Evolutionary conservation across 2,888 invertebrate genomes (phyloP), one percentile per base, ranked within the genome.

Genomic region (Caenorhabditis sulstoni): DNA sequence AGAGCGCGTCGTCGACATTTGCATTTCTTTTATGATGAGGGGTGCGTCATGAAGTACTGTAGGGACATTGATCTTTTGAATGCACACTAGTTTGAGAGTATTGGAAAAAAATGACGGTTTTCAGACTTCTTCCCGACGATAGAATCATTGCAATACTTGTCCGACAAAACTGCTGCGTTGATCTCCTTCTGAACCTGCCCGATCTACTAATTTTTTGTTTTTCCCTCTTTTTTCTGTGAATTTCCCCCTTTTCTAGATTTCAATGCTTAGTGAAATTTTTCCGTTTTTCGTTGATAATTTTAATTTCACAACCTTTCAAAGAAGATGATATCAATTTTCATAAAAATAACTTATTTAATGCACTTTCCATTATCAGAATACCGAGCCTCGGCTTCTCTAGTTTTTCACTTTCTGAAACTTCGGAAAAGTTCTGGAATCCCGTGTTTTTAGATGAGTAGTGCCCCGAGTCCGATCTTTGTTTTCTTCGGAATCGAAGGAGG

Each of bases 401-500:
- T 20, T 29, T 7, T 29, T 29, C 4, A 29, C 7, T 29, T 29
- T 29, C 4, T 29, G n/a, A n/a, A n/a, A n/a, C n/a, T 29, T 7
- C 29, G 7, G 29, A 3, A 29, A 3, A 29, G 29, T 29, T 29
- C 29, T 29, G 29, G 41, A 41, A 41, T 14, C 11, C 12, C 11
- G 2, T 14, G 41, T 3, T 41, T 41, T 11, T 37, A 78, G 71
- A 73, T 79, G 73, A 16, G 18, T n/a, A 23, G 45, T 16, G 49
- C 71, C 8, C 71, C 77, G 14, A 37, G 58, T 41, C 79, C 79
- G 18, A 22, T 65, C 3, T 79, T 74, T 35, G 59, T 52, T 8
- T 65, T 64, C 35, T 74, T 59, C 57, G 79, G 79, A 29, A 55
- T 78, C 39, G 66, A 53, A 5, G 66, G 66, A 8, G 78, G 78